Conservation (phyloP, 2,113 vertebrate genomes). For the Heloderma charlesbogerti region DNA sequence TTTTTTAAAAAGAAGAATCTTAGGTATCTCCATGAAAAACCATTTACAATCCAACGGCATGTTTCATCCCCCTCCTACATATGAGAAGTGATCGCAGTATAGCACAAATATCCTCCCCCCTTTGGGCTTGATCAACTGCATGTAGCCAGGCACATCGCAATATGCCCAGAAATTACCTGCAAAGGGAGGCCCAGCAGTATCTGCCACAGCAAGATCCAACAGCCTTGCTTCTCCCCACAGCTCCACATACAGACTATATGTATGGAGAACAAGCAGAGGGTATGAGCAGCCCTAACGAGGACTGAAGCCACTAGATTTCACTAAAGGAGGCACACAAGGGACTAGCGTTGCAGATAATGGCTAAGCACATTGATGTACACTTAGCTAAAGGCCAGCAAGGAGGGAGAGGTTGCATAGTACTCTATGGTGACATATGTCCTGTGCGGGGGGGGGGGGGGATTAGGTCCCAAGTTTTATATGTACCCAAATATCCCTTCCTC, state of each 20-base stretch:
- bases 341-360: not conserved
- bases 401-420: not conserved
- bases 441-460: not conserved
- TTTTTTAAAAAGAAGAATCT: not conserved
- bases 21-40: not conserved
- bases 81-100: not conserved
- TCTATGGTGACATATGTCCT: not conserved
- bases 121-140: not conserved
- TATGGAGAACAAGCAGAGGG: not conserved
- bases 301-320: not conserved
- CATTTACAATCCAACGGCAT: not conserved
- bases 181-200: not conserved
- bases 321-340: not conserved
- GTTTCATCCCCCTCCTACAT: too few species aligned
- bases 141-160: not conserved
- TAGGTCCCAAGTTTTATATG: not conserved
- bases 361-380: not conserved
- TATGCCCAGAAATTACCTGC: not conserved
- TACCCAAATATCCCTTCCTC: not conserved
- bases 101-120: not conserved
- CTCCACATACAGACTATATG: not conserved
- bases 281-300: not conserved
- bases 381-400: not conserved
- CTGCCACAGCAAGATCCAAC: not conserved
- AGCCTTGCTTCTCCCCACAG: not conserved